Conservation (phyloP, 2,888 invertebrate species). For the Eupithecia exiguata region DNA sequence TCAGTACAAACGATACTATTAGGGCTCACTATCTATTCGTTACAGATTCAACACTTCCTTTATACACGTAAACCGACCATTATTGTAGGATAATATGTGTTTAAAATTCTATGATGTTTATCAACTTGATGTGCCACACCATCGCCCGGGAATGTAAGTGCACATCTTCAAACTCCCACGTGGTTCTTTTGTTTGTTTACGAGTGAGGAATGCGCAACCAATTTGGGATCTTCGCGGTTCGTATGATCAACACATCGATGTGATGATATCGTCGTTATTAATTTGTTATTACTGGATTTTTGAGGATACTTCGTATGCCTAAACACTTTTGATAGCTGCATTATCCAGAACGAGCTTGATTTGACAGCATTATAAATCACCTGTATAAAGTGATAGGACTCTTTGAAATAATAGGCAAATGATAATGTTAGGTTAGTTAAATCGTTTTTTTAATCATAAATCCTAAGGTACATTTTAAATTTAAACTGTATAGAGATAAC, state of each 20-base stretch:
- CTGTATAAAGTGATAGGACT: not conserved
- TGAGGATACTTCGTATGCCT: not conserved
- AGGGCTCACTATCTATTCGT: not conserved
- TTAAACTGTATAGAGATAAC: not conserved
- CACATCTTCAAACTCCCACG: conserved; percentile 51
- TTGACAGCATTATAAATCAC: not conserved
- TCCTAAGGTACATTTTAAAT: not conserved
- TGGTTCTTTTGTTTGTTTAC: conserved; percentile 41
- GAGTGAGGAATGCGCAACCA: conserved; percentile 41
- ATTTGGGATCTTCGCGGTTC: conserved; percentile 23
- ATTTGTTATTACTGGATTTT: not conserved
- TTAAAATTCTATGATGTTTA: not conserved
- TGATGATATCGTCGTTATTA: not conserved
- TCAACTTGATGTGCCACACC: conserved; percentile 7
- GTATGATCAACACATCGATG: conserved; percentile 3
- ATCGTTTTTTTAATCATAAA: not conserved
- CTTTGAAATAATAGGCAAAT: not conserved
- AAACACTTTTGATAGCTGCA: not conserved
- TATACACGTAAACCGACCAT: not conserved
- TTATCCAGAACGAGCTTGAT: not conserved
- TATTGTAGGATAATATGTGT: not conserved
- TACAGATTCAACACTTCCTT: not conserved
- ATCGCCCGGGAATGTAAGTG: not conserved
- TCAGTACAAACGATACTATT: not conserved
- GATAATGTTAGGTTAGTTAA: not conserved